Base-by-base conservation (phyloP, 2,797 vertebrate genomes). In the Pelochelys cantorii region DNA sequence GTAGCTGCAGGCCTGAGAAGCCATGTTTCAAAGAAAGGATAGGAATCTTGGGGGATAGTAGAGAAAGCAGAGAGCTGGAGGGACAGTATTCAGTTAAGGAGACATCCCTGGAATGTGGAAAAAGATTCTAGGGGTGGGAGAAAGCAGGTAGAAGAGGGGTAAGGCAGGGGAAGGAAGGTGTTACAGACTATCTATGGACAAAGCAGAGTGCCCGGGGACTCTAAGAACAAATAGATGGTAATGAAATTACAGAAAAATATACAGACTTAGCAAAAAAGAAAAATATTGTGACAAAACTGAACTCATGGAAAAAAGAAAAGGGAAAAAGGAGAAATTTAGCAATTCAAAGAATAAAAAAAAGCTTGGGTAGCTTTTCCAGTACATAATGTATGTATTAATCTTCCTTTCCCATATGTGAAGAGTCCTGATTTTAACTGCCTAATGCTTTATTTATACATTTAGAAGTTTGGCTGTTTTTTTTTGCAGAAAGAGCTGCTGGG, bases 1-100 rank as follows among this genome's bases (percentile, higher is more conserved):
- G 85, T 94, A 79, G 84, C 0, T 37, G 4, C 83, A 83, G 48
- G 48, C 53, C 59, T 81, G 89, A 92, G 94, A 94, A 93, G 56
- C 79, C 1, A 0, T 52, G 31, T 87, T 93, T 91, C 59, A 54
- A 2, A 86, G 53, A 52, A 81, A 3, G 55, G 25, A 12, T 4
- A 18, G 18, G 56, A 1, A 91, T 25, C 27, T 29, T 10, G 9
- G 18, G n/a, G 10, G 20, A 17, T 9, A 71, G 34, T 71, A 77
- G 23, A 17, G 23, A 20, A 77, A 75, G 37, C 71, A 8, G 34
- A 25, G 22, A 6, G 22, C 48, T 11, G 37, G 23, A 75, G 42
- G 74, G 37, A 48, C 13, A 27, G 12, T 75, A 7, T 25, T 75
- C 22, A 25, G 71, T 12, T 18, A 3, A 75, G 37, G 23, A 75